Evolutionary conservation across 2,888 invertebrate species (phyloP).

Genomic region (Trisateles emortualis): DNA sequence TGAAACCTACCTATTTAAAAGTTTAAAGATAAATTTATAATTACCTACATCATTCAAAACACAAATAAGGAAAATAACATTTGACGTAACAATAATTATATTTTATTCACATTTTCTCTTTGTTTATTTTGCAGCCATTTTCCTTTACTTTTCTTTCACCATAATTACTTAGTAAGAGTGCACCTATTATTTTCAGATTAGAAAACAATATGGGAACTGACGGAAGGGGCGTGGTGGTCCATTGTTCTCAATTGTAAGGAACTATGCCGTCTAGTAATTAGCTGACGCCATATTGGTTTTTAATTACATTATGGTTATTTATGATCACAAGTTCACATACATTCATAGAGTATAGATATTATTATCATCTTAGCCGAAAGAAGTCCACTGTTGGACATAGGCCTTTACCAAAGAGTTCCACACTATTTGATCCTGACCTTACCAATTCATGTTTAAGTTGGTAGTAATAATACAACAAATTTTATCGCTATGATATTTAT

Average conservation of each 20-base stretch:
- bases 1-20: no score
- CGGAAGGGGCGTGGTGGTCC: conserved; percentile 58
- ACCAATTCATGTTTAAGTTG: no score
- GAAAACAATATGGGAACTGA: conserved; percentile 60
- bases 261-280: conserved; percentile 17
- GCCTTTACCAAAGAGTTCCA: no score
- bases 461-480: no score
- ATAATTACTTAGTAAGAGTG: conserved; percentile 10
- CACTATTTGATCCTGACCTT: no score
- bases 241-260: conserved; percentile 47
- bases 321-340: no score
- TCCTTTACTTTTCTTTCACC: conserved; percentile 4
- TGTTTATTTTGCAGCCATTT: background rate
- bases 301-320: background rate
- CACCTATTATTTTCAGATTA: conserved; percentile 46
- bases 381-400: no score
- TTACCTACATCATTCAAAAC: background rate
- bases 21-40: background rate
- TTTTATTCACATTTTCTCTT: background rate
- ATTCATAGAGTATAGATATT: background rate
- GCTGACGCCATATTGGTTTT: background rate
- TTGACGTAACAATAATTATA: background rate
- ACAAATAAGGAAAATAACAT: background rate
- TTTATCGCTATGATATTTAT: no score
- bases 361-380: no score